Conservation (phyloP, 2,888 invertebrate species). For the Helicoverpa assulta region DNA sequence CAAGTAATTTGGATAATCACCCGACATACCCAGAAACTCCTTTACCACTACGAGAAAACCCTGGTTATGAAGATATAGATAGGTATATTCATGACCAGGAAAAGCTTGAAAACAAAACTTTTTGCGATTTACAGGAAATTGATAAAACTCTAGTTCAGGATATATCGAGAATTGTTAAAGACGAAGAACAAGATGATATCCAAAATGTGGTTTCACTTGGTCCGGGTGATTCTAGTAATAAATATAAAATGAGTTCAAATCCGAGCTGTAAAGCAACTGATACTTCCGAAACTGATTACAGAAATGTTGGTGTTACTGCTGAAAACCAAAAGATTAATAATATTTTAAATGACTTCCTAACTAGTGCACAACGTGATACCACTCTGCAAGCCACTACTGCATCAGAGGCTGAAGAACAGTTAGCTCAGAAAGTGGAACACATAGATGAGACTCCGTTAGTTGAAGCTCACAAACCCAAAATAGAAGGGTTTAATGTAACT, state of each 20-base stretch:
- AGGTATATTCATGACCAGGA: background rate
- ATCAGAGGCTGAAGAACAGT: slow-evolving; percentile 68
- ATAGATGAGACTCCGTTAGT: slow-evolving; percentile 73
- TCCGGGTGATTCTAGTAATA: background rate
- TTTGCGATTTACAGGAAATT: background rate
- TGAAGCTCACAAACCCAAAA: slow-evolving; percentile 65
- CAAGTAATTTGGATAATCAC: background rate
- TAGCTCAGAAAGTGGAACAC: slow-evolving; percentile 74
- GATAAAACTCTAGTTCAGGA: background rate
- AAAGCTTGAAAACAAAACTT: background rate
- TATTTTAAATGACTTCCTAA: background rate
- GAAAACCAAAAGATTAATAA: slow-evolving; percentile 1
- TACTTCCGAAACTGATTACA: background rate
- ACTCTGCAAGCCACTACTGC: slow-evolving; percentile 63
- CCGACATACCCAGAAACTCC: background rate
- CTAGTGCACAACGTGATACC: background rate
- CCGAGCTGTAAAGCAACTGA: background rate
- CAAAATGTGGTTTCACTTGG: background rate
- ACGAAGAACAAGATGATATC: background rate
- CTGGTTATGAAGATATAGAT: background rate
- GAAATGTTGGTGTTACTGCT: too few species aligned
- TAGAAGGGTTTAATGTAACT: slow-evolving; percentile 68
- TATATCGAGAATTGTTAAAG: background rate
- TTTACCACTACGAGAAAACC: background rate
- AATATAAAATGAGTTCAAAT: background rate